phyloP scores from a whole-genome alignment of 2,113 vertebrate species.

The Lampris megalopsis region DNA sequence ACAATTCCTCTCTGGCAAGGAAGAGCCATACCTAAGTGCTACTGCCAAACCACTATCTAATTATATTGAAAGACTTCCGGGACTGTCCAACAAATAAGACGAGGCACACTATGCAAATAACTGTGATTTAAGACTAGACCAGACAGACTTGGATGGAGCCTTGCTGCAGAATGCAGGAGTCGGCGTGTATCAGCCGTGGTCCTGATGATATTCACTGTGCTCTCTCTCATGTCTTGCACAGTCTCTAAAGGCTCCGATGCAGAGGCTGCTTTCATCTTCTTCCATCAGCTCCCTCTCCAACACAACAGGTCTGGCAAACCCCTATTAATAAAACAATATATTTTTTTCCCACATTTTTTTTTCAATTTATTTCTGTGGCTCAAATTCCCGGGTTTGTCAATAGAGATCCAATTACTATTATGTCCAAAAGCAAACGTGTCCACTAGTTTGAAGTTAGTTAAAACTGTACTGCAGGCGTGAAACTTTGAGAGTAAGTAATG shows the following conservation, averaged over 20 bases:
- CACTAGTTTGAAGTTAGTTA: background rate
- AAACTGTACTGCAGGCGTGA: background rate
- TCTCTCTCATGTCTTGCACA: too few relatives aligned
- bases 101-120: background rate
- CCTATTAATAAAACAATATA: slow-evolving; percentile 1
- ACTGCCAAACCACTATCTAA: background rate
- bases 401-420: background rate
- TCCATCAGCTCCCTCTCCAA: background rate
- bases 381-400: background rate
- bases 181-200: too few relatives aligned
- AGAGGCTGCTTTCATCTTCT: background rate
- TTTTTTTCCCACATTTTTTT: background rate
- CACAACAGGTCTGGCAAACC: background rate
- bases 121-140: background rate
- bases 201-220: too few relatives aligned
- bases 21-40: background rate
- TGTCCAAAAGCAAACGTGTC: background rate
- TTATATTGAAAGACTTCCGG: background rate
- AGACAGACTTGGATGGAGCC: background rate
- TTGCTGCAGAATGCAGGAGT: too few relatives aligned
- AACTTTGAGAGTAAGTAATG: background rate
- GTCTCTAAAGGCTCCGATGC: background rate
- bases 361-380: background rate
- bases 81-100: background rate
- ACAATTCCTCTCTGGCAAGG: too few relatives aligned